Evolutionary conservation across 2,113 vertebrate species (phyloP).

Genomic region (Calyptommatus sinebrachiatus): DNA sequence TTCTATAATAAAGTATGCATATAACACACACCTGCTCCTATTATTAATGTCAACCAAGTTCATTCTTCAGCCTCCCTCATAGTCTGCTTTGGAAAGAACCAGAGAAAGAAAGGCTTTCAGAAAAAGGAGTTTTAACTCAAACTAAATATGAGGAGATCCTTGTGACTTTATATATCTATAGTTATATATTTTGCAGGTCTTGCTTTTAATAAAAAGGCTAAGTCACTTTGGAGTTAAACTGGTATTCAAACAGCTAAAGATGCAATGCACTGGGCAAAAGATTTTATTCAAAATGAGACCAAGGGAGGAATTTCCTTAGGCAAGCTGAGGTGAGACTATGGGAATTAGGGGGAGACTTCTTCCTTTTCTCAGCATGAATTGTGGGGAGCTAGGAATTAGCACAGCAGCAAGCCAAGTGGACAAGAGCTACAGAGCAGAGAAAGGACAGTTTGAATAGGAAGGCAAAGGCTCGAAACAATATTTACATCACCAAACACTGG

Average conservation of each 20-base stretch:
- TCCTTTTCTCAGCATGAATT: constrained; percentile 47
- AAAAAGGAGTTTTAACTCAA: not conserved
- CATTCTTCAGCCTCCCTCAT: not conserved
- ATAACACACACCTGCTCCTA: not conserved
- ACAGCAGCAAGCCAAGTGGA: constrained; percentile 44
- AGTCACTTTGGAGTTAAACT: constrained; percentile 13
- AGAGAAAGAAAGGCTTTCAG: constrained; percentile 14
- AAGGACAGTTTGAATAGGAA: constrained; percentile 44
- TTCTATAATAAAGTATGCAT: not conserved
- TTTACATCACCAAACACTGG: constrained; percentile 38
- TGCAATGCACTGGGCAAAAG: constrained; percentile 1
- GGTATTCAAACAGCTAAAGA: constrained; percentile 18
- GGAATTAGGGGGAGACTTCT: constrained; percentile 38
- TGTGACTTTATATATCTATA: not conserved
- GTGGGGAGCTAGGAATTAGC: constrained; percentile 40
- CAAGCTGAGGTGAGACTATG: constrained; percentile 36
- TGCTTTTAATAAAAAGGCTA: no score
- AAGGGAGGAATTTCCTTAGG: constrained; percentile 28
- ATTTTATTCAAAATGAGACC: constrained; percentile 3
- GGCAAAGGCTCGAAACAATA: constrained; percentile 33
- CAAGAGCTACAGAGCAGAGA: constrained; percentile 50
- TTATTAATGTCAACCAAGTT: not conserved
- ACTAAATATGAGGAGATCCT: constrained; percentile 24
- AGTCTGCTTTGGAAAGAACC: not conserved
- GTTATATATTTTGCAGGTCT: not conserved